Conservation (phyloP, 2,797 vertebrate genomes). For the Pygocentrus nattereri region DNA sequence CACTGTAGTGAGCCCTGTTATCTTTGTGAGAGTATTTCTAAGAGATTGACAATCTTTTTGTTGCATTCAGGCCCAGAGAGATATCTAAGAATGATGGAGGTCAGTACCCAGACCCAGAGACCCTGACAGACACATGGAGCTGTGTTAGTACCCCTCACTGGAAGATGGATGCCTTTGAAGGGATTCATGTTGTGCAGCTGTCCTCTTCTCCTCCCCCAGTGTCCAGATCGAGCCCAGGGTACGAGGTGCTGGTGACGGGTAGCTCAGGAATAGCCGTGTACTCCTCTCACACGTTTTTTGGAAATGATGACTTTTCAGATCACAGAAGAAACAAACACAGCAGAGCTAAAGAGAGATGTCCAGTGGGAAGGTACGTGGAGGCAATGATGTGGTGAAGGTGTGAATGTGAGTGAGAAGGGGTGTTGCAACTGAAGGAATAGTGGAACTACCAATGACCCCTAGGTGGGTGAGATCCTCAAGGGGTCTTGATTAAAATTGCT, state of each 20-base stretch:
- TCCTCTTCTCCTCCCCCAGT: conserved; percentile 72
- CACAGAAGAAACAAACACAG: conserved; percentile 44
- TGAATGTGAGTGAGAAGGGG: neutral
- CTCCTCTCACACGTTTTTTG: conserved; percentile 75
- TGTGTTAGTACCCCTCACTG: neutral
- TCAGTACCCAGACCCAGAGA: neutral
- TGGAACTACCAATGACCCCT: neutral
- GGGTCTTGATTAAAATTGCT: neutral
- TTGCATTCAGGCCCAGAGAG: conserved; percentile 1
- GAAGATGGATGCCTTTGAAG: conserved; percentile 81
- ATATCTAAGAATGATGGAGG: neutral
- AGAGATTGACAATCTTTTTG: neutral
- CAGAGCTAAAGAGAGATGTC: conserved; percentile 65
- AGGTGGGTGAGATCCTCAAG: neutral
- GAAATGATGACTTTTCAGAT: conserved; percentile 58
- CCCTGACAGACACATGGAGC: neutral
- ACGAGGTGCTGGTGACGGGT: conserved; percentile 73
- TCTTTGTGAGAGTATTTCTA: neutral
- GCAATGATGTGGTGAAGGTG: neutral
- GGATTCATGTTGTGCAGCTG: conserved; percentile 77
- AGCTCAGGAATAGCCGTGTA: conserved; percentile 76
- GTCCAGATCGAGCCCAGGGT: conserved; percentile 65
- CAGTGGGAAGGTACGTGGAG: conserved; percentile 73
- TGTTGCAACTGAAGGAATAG: neutral
- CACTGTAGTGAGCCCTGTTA: conserved; percentile 1